Percentiles rank a stretch among this genome's conserved stretches.
Evolutionary conservation across 2,888 invertebrate genomes (phyloP).

Genomic region (Cataglyphis altisquamis): DNA sequence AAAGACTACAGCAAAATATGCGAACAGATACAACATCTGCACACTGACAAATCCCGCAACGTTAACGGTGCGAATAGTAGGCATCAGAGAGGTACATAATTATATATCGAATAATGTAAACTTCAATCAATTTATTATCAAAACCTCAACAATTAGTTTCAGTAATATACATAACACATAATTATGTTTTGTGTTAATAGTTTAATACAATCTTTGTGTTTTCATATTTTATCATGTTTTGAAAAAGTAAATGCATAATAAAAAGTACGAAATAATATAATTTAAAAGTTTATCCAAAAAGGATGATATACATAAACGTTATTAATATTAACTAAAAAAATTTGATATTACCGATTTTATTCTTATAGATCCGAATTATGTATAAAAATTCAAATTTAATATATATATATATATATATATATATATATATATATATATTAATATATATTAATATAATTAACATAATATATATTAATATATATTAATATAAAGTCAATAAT

Average conservation of each 20-base stretch:
- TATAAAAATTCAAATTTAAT: not conserved
- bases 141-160: constrained; percentile 1
- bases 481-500: too few species aligned
- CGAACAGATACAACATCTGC: constrained; percentile 27
- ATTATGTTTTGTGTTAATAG: too few species aligned
- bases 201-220: not conserved
- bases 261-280: not conserved
- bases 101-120: not conserved
- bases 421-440: not conserved
- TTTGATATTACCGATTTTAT: not conserved
- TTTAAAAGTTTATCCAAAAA: constrained; percentile 3
- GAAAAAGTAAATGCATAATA: not conserved
- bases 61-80: constrained; percentile 59
- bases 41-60: constrained; percentile 46
- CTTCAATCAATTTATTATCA: not conserved
- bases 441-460: not conserved
- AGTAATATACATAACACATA: not conserved
- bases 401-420: not conserved
- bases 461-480: too few species aligned
- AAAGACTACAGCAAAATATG: constrained; percentile 54
- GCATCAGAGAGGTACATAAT: constrained; percentile 68
- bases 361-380: not conserved
- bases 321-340: not conserved
- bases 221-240: not conserved
- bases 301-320: not conserved